Evolutionary conservation across 1,140 invertebrate genomes (phyloP).

Genomic region (Pachypeltis micranthus): DNA sequence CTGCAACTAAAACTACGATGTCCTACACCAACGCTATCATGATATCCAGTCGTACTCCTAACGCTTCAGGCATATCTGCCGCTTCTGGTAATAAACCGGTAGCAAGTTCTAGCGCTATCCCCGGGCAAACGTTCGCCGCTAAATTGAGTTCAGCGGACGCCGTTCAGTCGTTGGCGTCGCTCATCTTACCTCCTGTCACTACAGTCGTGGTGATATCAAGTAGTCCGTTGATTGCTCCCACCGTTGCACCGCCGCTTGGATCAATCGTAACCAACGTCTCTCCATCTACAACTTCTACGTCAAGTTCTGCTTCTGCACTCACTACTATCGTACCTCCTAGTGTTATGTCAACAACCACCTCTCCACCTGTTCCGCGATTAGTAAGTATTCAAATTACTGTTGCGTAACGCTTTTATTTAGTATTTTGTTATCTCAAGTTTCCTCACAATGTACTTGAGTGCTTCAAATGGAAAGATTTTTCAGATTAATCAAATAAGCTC

Average conservation of each 20-base stretch:
- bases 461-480: no score
- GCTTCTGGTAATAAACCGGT: slow-evolving; percentile 29
- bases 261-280: not conserved
- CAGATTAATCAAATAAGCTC: no score
- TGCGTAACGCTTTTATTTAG: no score
- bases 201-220: not conserved
- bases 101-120: slow-evolving; percentile 30
- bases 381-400: not conserved
- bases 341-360: not conserved
- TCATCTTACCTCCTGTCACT: not conserved
- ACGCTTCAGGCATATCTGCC: slow-evolving; percentile 35
- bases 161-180: not conserved
- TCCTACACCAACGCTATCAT: slow-evolving; percentile 49
- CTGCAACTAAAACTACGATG: slow-evolving; percentile 46
- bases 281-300: not conserved
- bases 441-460: no score
- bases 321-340: not conserved
- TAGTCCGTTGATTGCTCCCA: slow-evolving; percentile 19
- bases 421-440: no score
- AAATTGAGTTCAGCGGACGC: slow-evolving; percentile 38
- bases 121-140: slow-evolving; percentile 45
- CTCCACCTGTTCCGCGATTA: not conserved
- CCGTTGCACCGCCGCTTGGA: slow-evolving; percentile 9
- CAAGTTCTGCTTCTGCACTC: not conserved
- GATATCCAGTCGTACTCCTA: slow-evolving; percentile 31